These are phyloP conservation scores for Threskiornis aethiopicus DNA, from an alignment of 2,797 vertebrate species.

Conservation along the genomic window DNA sequence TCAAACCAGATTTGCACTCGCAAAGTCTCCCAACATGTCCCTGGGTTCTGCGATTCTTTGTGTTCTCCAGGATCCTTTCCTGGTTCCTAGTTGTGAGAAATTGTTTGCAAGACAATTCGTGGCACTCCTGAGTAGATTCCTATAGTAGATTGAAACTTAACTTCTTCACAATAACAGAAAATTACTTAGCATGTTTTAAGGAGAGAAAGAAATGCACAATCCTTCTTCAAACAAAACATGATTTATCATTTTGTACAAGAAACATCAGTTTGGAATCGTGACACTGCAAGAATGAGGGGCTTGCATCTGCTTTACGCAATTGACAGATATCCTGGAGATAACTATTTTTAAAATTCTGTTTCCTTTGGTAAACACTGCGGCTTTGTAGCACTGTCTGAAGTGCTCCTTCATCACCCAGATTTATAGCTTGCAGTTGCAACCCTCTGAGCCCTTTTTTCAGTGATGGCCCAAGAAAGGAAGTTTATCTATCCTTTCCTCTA, in stretches of 20 bases:
- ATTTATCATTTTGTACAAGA: background rate
- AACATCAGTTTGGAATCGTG: background rate
- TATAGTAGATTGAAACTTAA: background rate
- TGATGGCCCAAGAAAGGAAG: slow-evolving; percentile 33
- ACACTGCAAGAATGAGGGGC: background rate
- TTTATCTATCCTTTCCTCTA: slow-evolving; percentile 39
- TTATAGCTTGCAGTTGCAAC: slow-evolving; percentile 30
- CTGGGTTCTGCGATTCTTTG: background rate
- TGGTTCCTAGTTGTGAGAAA: background rate
- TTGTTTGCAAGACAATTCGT: background rate
- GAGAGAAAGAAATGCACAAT: background rate
- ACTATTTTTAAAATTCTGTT: slow-evolving; percentile 21
- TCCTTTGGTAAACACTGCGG: slow-evolving; percentile 24
- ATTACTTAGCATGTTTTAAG: background rate
- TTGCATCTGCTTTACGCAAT: background rate
- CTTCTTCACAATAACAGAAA: background rate
- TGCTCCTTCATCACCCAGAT: slow-evolving; percentile 3
- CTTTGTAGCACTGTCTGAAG: slow-evolving; percentile 4
- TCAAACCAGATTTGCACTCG: background rate
- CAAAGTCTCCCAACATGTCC: background rate
- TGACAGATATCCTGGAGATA: slow-evolving; percentile 12
- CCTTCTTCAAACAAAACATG: background rate
- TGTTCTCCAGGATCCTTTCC: background rate
- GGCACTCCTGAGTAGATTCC: background rate
- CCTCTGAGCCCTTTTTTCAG: background rate